Percentiles rank a stretch among this genome's conserved stretches.
Evolutionary conservation across 2,113 vertebrate species (phyloP).

Genomic region (Dicerorhinus sumatrensis): DNA sequence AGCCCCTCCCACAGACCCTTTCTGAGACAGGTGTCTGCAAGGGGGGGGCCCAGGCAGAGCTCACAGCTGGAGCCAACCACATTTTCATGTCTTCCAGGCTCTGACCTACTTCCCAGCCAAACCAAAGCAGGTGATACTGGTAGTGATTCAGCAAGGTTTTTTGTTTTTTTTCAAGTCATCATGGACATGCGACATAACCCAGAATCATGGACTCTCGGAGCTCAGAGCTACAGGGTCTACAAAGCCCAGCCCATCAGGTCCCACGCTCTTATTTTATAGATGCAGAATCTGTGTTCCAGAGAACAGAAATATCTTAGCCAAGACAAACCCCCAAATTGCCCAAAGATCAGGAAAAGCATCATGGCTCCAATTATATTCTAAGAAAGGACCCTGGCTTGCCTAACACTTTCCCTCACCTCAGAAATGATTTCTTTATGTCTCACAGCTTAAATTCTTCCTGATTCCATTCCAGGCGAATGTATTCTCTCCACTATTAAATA

Average conservation of each 20-base stretch:
- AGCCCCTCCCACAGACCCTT: background rate
- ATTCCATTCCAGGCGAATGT: background rate
- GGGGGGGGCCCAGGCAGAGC: background rate
- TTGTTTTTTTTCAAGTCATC: background rate
- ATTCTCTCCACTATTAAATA: background rate
- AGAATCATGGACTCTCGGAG: background rate
- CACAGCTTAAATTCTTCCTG: background rate
- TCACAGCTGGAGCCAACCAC: conserved; percentile 61
- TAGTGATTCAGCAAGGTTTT: conserved; percentile 55
- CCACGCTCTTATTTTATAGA: background rate
- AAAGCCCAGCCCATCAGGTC: background rate
- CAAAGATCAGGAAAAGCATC: conserved; percentile 13
- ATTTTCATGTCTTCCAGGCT: conserved; percentile 25
- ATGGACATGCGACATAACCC: background rate
- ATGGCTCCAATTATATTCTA: background rate
- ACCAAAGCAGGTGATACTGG: conserved; percentile 50
- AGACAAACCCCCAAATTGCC: background rate
- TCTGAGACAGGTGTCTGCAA: conserved; percentile 49
- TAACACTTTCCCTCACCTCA: background rate
- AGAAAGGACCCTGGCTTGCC: background rate
- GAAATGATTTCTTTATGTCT: conserved; percentile 12
- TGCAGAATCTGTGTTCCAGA: background rate
- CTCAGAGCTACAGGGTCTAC: background rate
- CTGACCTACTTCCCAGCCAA: conserved; percentile 78
- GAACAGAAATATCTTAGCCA: background rate